Base-by-base conservation (phyloP, 2,888 invertebrate species). In the Cephalotes varians region DNA sequence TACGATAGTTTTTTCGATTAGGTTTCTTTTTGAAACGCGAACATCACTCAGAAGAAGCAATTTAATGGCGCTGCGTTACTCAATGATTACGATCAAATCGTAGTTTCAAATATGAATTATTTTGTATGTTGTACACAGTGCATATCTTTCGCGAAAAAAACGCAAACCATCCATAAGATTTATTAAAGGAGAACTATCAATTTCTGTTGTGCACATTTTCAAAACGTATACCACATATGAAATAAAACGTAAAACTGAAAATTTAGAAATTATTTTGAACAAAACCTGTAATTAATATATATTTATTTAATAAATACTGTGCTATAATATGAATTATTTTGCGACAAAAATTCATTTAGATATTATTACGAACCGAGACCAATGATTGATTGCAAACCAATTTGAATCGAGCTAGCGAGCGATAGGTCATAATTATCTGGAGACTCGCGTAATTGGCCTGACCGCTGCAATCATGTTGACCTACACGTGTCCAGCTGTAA, bases 401-500 rank as follows among this genome's bases (percentile, higher is more conserved):
- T 85, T 88, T 81, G 72, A 90, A 87, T 83, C 81, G 77, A 84
- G 80, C 83, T 77, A 88, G 82, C 73, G 77, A 82, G 81, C 76
- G 73, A 58, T 62, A 79, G 86, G 51, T 85, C 80, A 85, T 88
- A 90, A 90, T 90, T 89, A 90, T 88, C 89, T 76, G 65, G 89
- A 86, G 86, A 83, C 81, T 85, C 83, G 83, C 83, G 86, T 89
- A 89, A 90, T 90, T 90, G 88, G 89, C 86, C 85, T 82, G 85
- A 88, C 84, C 88, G 72, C 83, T 54, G 64, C 34, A 58, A 79
- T 84, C 64, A 83, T 76, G 65, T 82, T 73, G 80, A 88, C 81
- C 86, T 88, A 81, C 74, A 64, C 81, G 81, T 62, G 76, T 83
- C 64, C 28, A 64, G 74, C 73, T 72, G 84, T 87, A 90, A 90